Conservation (phyloP, 2,113 vertebrate genomes). For the Spea multiplicata region DNA sequence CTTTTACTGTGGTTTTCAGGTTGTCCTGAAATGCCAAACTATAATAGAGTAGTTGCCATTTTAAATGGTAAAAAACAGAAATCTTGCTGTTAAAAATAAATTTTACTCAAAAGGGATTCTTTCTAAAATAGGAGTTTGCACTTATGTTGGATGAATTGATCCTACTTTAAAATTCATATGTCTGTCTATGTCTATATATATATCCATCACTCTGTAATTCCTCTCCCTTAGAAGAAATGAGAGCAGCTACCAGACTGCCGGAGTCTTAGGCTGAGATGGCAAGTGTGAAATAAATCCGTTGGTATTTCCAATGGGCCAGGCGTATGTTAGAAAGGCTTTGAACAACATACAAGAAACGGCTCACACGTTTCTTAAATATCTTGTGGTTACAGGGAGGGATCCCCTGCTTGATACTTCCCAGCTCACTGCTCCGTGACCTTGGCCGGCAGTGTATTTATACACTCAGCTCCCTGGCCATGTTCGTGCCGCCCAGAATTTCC, state of each 20-base stretch:
- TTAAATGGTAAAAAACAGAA: too few species aligned
- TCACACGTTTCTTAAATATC: conserved; percentile 49
- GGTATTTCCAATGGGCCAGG: conserved; percentile 42
- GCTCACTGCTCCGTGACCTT: conserved; percentile 44
- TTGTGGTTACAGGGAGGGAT: conserved; percentile 48
- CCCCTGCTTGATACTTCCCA: conserved; percentile 41
- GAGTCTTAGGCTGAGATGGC: conserved; percentile 38
- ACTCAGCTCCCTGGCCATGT: conserved; percentile 31
- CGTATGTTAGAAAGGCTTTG: conserved; percentile 39
- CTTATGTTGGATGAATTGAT: too few species aligned
- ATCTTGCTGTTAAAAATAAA: too few species aligned
- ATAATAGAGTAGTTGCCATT: too few species aligned
- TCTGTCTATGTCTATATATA: conserved; percentile 3
- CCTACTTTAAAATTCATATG: too few species aligned
- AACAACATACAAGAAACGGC: conserved; percentile 46
- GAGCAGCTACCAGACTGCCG: conserved; percentile 26
- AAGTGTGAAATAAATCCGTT: conserved; percentile 41
- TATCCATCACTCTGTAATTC: neutral
- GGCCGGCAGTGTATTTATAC: conserved; percentile 42
- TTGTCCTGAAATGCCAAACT: too few species aligned
- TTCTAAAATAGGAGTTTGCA: too few species aligned
- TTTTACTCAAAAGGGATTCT: too few species aligned
- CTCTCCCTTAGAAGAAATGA: neutral
- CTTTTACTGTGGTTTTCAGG: too few species aligned
- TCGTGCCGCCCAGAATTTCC: conserved; percentile 38